Conservation (phyloP, 2,113 vertebrate genomes). For the Mesitornis unicolor region DNA sequence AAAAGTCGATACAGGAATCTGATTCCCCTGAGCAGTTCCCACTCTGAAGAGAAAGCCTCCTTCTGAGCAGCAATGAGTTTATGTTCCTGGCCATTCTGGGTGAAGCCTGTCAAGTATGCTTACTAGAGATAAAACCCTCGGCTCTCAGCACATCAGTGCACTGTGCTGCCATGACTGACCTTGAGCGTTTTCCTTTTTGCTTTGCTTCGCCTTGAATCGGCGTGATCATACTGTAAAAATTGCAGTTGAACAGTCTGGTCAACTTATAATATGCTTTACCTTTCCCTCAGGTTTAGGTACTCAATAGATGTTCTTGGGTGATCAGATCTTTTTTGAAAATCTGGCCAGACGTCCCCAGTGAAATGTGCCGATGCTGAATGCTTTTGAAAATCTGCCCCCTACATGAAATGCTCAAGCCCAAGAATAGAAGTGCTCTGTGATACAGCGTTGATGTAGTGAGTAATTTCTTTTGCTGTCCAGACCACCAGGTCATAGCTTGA, state of each 20-base stretch:
- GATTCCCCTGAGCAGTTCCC: slow-evolving; percentile 9
- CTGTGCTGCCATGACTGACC: background rate
- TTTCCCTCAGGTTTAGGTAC: background rate
- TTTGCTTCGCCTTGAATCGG: background rate
- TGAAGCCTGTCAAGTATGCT: background rate
- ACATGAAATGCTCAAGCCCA: accelerated
- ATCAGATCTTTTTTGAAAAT: background rate
- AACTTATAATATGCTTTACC: background rate
- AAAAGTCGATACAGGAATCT: background rate
- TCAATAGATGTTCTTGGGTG: background rate
- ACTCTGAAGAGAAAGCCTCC: background rate
- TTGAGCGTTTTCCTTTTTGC: background rate
- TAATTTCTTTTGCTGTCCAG: background rate
- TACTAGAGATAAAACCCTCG: background rate
- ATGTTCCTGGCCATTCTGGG: background rate
- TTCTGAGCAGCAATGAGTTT: background rate
- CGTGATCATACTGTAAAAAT: background rate
- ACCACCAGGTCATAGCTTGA: background rate
- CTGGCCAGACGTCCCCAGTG: background rate
- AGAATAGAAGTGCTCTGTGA: background rate
- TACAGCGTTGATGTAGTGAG: background rate
- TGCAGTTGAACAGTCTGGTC: background rate
- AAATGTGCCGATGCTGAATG: background rate
- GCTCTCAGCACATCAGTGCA: background rate
- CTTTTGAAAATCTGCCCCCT: background rate